These are phyloP conservation scores for Rotaria macrura DNA, from an alignment of 2,888 invertebrate genomes.

Conservation along the genomic window DNA sequence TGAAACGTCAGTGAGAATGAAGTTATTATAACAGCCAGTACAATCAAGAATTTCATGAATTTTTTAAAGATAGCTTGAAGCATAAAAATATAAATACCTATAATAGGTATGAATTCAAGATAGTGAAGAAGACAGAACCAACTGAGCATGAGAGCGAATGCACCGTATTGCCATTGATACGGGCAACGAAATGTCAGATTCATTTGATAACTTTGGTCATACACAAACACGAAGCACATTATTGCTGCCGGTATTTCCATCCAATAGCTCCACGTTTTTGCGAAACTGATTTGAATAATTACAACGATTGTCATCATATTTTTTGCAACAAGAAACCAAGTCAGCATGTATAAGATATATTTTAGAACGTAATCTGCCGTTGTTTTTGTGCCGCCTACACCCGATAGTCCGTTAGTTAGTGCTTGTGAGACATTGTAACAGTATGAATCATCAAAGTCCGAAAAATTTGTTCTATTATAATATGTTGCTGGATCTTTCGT, in stretches of 20 bases:
- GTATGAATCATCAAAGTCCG: not conserved
- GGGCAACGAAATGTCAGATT: not conserved
- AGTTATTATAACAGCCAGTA: not conserved
- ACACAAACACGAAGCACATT: not conserved
- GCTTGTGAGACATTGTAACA: not conserved
- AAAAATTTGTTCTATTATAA: not conserved
- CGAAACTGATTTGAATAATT: not conserved
- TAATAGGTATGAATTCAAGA: not conserved
- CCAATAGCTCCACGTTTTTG: not conserved
- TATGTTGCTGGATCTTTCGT: not conserved
- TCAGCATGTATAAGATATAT: not conserved
- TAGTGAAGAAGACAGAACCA: not conserved
- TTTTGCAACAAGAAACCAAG: not conserved
- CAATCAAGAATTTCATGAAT: not conserved
- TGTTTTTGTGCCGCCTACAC: not conserved
- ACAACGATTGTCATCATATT: not conserved
- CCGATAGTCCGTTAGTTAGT: not conserved
- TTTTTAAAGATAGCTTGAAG: not conserved
- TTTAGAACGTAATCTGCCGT: not conserved
- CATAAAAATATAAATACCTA: not conserved
- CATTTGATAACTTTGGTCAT: not conserved
- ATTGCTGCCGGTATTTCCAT: not conserved
- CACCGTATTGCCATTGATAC: not conserved
- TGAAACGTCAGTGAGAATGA: not conserved
- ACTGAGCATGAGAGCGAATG: not conserved